Base-by-base conservation (phyloP, 2,888 invertebrate species). In the Spatulosminthurus flaviceps region DNA sequence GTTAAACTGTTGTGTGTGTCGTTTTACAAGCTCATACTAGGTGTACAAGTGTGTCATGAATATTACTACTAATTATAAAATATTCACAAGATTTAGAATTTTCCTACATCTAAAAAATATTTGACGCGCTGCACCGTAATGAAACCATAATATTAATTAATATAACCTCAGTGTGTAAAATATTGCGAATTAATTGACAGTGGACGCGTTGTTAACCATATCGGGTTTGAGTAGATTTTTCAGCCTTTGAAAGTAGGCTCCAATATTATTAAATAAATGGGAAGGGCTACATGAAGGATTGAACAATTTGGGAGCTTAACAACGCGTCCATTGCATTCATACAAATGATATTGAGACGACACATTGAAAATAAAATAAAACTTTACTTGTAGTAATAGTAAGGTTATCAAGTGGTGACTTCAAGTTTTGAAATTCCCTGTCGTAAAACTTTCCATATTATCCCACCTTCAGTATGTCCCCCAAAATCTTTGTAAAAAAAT, bases 81-180 rank as follows among this genome's bases (percentile, higher is more conserved):
- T 70, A 70, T 41, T 70, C 34, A 41, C 16, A 42, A 41, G 41
- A 70, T 34, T 70, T 21, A 70, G 34, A 70, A 41, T 70, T 70
- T 70, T 70, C 70, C 70, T 70, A 70, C 70, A 41, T 69, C 69
- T 70, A 41, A 70, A n/a, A n/a, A 70, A 70, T 70, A 41, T 70
- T 21, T n/a, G 70, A 70, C 70, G 41, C 70, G 21, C 34, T 34
- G 70, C 34, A 41, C 70, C 70, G 42, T 70, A 70, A 41, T 41
- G 24, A 70, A 70, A 7, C 70, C 69, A 29, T 69, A 29, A 70
- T 70, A 26, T 28, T 69, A 29, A 34, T 34, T 26, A 29, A 16
- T 28, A 64, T 64, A 70, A 70, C 42, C 28, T 21, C n/a, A n/a
- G n/a, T 19, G 51, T n/a, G 51, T 51, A 51, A 13, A 51, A 51